phyloP scores from a whole-genome alignment of 1,140 invertebrate species.

The Drosophila lacertosa region DNA sequence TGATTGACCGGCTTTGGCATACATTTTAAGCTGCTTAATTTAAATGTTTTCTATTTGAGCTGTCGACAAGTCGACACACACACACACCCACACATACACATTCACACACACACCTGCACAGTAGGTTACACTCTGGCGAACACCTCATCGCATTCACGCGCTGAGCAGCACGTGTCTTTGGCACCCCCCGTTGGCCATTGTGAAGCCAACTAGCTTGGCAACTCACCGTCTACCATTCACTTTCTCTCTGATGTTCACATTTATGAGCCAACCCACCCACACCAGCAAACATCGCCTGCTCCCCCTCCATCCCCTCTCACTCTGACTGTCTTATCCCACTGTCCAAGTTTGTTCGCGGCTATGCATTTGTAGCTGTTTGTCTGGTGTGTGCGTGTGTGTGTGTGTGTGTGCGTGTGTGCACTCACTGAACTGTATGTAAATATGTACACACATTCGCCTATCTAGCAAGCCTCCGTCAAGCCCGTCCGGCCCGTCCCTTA shows the following conservation, averaged over 20 bases:
- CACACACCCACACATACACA: slow-evolving; percentile 3
- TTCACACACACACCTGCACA: not conserved
- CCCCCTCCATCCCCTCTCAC: not conserved
- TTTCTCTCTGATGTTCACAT: slow-evolving; percentile 71
- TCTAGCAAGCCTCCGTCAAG: slow-evolving; percentile 22
- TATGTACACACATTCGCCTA: slow-evolving; percentile 65
- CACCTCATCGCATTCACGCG: slow-evolving; percentile 41
- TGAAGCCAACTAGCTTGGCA: slow-evolving; percentile 46
- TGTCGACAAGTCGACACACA: slow-evolving; percentile 1
- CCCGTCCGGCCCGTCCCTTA: slow-evolving; percentile 8
- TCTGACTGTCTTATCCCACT: slow-evolving; percentile 9
- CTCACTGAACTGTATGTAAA: slow-evolving; percentile 78
- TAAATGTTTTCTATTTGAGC: slow-evolving; percentile 33
- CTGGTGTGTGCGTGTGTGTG: not conserved
- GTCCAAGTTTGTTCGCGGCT: slow-evolving; percentile 18
- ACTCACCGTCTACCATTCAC: slow-evolving; percentile 53
- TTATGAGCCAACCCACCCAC: slow-evolving; percentile 46
- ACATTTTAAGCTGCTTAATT: slow-evolving; percentile 43
- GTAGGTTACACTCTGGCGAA: slow-evolving; percentile 19
- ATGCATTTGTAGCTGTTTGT: slow-evolving; percentile 6
- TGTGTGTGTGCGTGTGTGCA: slow-evolving; percentile 21
- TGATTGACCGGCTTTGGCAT: slow-evolving; percentile 27
- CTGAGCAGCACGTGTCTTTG: slow-evolving; percentile 61
- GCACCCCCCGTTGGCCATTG: slow-evolving; percentile 58
- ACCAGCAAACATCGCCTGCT: not conserved